Evolutionary conservation across 2,888 invertebrate genomes (phyloP), one percentile per base, ranked within the genome.

Genomic region (Leucophenga maculata): DNA sequence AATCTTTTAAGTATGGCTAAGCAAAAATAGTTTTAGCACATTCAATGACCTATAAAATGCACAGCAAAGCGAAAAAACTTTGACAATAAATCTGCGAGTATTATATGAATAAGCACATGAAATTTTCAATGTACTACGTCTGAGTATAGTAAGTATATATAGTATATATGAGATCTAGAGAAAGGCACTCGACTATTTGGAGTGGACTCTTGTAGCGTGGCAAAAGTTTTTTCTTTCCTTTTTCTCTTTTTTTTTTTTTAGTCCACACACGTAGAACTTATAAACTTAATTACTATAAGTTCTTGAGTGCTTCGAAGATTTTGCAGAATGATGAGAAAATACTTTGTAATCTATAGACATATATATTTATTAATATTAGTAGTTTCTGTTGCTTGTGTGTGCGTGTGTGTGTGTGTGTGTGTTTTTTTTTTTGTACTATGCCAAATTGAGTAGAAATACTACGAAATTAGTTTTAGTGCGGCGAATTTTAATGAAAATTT

Each of bases 271-370:
- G 62, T 64, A 73, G 68, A 77, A 73, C 50, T 72, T 70, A 75
- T 69, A 70, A 73, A 71, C 71, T 75, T 74, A 77, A 73, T 74
- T 78, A 78, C 69, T 72, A 71, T 72, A 75, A 70, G 71, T 69
- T 71, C 60, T 66, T 64, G 20, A 22, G 20, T 50, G 8, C 16
- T 18, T 4, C 50, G n/a, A n/a, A 26, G 26, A 26, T 26, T 26
- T 16, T n/a, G 14, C 9, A 44, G 20, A 13, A 20, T 26, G 20
- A 26, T 55, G 9, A 14, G 59, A 39, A 39, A 39, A 39, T 3
- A 39, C 8, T 39, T 39, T 39, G 39, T 39, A 39, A 39, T 39
- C 3, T 26, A 16, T 18, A 16, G 3, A 9, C 18, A 54, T 55
- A 22, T 22, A 8, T 60, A 39, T 60, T 60, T 60, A 60, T 60